Evolutionary conservation across 2,113 vertebrate genomes (phyloP).

Genomic region (Sceloporus tristichus): DNA sequence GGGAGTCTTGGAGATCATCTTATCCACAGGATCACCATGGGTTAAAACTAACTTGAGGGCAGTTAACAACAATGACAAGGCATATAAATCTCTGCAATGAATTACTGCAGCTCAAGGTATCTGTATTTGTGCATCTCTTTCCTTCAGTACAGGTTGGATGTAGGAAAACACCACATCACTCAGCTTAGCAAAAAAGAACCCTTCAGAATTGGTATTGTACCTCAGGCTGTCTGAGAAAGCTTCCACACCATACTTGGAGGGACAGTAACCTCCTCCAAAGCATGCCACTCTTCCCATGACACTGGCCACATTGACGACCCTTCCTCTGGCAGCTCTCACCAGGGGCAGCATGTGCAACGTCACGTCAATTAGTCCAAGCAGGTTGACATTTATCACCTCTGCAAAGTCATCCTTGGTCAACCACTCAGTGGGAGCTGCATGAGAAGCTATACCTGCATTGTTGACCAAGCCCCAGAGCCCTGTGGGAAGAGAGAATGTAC

Average conservation of each 20-base stretch:
- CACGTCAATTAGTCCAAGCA: constrained; percentile 80
- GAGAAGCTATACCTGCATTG: constrained; percentile 79
- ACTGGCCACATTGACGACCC: constrained; percentile 84
- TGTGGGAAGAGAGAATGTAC: constrained; percentile 7
- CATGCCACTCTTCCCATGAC: constrained; percentile 75
- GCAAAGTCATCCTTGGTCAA: constrained; percentile 79
- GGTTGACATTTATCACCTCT: constrained; percentile 80
- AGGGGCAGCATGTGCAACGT: constrained; percentile 83
- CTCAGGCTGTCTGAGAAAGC: constrained; percentile 86
- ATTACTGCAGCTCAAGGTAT: background rate
- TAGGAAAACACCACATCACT: background rate
- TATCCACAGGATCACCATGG: no score
- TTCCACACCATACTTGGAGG: constrained; percentile 84
- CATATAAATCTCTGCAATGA: background rate
- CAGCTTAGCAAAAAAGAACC: background rate
- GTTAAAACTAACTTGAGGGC: no score
- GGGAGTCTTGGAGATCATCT: no score
- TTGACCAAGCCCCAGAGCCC: constrained; percentile 89
- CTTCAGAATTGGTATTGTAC: constrained; percentile 62
- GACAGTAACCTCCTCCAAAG: constrained; percentile 79
- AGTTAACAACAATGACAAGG: no score
- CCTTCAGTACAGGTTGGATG: no score
- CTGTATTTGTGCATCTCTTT: background rate
- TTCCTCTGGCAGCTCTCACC: constrained; percentile 77
- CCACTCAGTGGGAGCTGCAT: constrained; percentile 78